Conservation (phyloP, 2,888 invertebrate species). For the Romanomermis culicivorax region DNA sequence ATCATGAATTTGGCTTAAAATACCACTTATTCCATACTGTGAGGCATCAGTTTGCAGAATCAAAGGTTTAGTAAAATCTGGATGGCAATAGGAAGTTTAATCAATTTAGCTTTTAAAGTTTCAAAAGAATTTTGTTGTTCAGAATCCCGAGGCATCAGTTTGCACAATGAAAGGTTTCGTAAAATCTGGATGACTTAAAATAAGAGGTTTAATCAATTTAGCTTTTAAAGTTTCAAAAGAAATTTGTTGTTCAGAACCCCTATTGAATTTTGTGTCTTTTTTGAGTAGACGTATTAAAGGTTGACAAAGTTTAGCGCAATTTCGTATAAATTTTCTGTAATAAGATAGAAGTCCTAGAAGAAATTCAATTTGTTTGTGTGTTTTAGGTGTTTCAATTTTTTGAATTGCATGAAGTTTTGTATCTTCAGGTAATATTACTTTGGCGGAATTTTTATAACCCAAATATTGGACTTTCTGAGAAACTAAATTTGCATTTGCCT, state of each 20-base stretch:
- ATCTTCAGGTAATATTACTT: not conserved
- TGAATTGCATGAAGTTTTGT: constrained; percentile 3
- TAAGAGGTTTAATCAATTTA: not conserved
- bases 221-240: constrained; percentile 1
- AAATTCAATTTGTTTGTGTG: not conserved
- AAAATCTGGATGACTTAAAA: constrained; percentile 6
- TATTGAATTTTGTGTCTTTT: not conserved
- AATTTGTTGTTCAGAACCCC: not conserved
- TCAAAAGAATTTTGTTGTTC: no score
- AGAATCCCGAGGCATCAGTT: no score
- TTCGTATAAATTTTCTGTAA: constrained; percentile 4
- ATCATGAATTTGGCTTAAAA: not conserved
- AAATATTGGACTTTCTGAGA: not conserved
- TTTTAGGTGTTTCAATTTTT: not conserved
- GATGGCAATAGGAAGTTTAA: no score
- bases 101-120: no score
- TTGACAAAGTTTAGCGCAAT: not conserved
- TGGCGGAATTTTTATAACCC: not conserved
- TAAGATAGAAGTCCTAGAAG: constrained; percentile 4
- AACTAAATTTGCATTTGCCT: constrained; percentile 2
- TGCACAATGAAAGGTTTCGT: not conserved
- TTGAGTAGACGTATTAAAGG: constrained; percentile 1
- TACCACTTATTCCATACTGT: not conserved
- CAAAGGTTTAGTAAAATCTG: no score
- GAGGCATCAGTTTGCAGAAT: constrained; percentile 5